Base-by-base conservation (phyloP, 2,797 vertebrate genomes). In the Pteronotus mesoamericanus region DNA sequence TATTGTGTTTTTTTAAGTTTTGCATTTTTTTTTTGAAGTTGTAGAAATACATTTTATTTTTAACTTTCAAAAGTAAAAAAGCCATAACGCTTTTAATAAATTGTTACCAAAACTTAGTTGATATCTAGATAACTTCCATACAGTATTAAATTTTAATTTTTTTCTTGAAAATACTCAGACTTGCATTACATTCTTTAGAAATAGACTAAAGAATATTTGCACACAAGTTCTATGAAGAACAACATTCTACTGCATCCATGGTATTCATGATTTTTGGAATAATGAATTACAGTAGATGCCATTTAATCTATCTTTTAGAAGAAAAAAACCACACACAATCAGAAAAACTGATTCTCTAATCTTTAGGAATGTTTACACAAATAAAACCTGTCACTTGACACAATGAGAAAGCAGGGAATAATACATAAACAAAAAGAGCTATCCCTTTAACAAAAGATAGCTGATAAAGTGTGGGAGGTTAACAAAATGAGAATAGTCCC, bases 41-140 rank as follows among this genome's bases (percentile, higher is more conserved):
- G 78, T 8, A 5, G 3, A 94, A 96, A 91, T 72, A 93, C 48
- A 71, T 39, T 96, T 93, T 94, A 94, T 89, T 89, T 94, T 89
- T 92, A 80, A 86, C n/a, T 79, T 92, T 92, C 42, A 79, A n/a
- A 87, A 95, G 48, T 92, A 74, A 86, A 96, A 94, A 66, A 46
- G n/a, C 71, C 55, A 10, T 16, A 93, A 93, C 22, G 71, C 26
- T 91, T 86, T 74, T 78, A 77, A 77, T 61, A 86, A 88, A 51
- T 5, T 86, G 5, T 66, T 68, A 97, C 83, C 5, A 92, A 72
- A 26, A 83, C 7, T 85, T 75, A 55, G 14, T 15, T 75, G n/a
- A 37, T 71, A 82, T 32, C 32, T 59, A 78, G 37, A 79, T 75
- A 78, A 87, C 14, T 6, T 46, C 46, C n/a, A 85, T 21, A 75